Percentiles rank a stretch among this genome's conserved stretches.
These are phyloP conservation scores for Smutsia temminckii DNA, from an alignment of 2,797 vertebrate species.

Conservation along the genomic window DNA sequence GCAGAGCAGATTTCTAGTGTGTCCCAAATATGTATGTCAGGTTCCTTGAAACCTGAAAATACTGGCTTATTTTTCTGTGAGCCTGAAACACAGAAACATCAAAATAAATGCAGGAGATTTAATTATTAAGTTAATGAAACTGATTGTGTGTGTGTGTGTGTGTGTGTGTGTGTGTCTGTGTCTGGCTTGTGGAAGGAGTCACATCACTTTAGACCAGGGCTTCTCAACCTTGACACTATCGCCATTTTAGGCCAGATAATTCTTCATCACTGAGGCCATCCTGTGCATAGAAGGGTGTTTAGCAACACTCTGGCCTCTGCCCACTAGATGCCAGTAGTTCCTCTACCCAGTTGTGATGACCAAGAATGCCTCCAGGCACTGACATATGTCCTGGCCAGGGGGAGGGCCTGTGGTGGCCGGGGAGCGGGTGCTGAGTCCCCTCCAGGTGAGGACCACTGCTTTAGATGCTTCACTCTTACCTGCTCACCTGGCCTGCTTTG, in stretches of 20 bases:
- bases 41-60: slow-evolving; percentile 25
- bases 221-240: background rate
- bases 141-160: background rate
- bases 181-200: background rate
- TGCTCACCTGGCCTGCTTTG: background rate
- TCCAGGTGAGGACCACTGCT: background rate
- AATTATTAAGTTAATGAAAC: background rate
- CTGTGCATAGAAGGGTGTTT: background rate
- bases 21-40: background rate
- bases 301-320: background rate
- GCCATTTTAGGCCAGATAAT: background rate
- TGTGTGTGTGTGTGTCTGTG: background rate
- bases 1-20: background rate
- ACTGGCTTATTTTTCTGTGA: background rate
- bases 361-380: background rate
- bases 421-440: background rate
- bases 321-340: background rate
- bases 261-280: background rate
- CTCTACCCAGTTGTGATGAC: background rate
- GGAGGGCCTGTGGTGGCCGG: background rate
- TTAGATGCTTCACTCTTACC: background rate
- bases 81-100: background rate
- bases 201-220: background rate
- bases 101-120: background rate
- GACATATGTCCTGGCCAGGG: background rate